These are phyloP conservation scores for Augiades crinisus DNA, from an alignment of 2,888 invertebrate genomes.

Conservation along the genomic window DNA sequence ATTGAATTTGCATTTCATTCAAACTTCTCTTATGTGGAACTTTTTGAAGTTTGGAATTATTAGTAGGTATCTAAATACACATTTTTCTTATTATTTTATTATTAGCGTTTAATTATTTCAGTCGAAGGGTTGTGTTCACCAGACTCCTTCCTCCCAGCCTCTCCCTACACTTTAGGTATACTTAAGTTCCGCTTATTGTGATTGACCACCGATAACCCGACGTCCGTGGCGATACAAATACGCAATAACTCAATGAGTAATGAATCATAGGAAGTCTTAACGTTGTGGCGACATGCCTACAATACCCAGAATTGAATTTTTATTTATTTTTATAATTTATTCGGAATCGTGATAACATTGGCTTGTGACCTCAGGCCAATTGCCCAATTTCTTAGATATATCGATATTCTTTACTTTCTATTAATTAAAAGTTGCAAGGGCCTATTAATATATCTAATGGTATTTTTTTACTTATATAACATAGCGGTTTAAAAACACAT, in stretches of 20 bases:
- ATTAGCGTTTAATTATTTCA: no score
- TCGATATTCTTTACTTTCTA: no score
- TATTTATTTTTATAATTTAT: slow-evolving; percentile 16
- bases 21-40: no score
- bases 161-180: background rate
- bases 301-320: slow-evolving; percentile 10
- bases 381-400: no score
- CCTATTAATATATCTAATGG: no score
- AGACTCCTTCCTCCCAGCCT: background rate
- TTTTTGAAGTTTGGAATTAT: no score
- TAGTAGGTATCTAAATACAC: no score
- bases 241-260: slow-evolving; percentile 50
- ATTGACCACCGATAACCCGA: slow-evolving; percentile 64
- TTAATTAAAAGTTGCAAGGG: no score
- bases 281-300: slow-evolving; percentile 19
- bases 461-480: no score
- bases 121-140: background rate
- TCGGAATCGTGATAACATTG: slow-evolving; percentile 7
- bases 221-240: slow-evolving; percentile 52
- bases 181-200: slow-evolving; percentile 51
- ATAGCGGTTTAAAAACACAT: no score
- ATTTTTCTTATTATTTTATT: no score
- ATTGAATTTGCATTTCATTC: slow-evolving; percentile 14
- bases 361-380: slow-evolving; percentile 3
- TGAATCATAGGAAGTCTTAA: slow-evolving; percentile 54